Evolutionary conservation across 2,113 vertebrate genomes (phyloP).

Genomic region (Strix uralensis): DNA sequence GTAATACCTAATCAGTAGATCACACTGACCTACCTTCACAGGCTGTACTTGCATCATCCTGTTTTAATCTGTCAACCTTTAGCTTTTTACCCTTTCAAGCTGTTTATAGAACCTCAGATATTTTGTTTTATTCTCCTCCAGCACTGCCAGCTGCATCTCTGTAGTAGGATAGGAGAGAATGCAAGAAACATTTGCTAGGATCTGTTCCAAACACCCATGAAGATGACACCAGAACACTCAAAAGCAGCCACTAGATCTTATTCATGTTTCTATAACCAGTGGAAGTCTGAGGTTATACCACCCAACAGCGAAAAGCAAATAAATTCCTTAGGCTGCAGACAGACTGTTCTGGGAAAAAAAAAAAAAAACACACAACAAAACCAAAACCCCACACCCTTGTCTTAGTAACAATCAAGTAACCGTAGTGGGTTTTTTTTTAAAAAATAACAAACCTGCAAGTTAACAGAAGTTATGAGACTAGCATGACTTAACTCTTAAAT

Average conservation of each 20-base stretch:
- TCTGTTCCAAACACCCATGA: background rate
- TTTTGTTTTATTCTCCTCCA: background rate
- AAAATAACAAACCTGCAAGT: background rate
- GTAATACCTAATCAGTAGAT: background rate
- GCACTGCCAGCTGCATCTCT: background rate
- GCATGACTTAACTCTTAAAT: background rate
- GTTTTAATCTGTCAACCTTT: background rate
- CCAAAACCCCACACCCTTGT: rapidly evolving
- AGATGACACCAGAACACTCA: background rate
- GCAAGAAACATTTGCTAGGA: background rate
- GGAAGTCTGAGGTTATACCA: background rate
- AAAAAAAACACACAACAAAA: background rate
- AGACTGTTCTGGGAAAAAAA: background rate
- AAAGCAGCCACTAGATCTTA: background rate
- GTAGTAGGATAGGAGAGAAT: background rate
- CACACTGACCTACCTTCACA: background rate
- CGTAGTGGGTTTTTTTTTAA: background rate
- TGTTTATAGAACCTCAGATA: background rate
- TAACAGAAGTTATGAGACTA: background rate
- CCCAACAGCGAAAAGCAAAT: background rate
- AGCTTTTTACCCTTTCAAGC: background rate
- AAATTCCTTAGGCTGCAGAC: background rate
- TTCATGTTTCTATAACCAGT: background rate
- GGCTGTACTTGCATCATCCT: background rate
- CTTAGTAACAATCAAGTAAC: background rate